Evolutionary conservation across 1,140 invertebrate species (phyloP).

Genomic region (roundworm (Caenorhabditis elegans)): WBcel235 BX284602.5:9088501-9089000

Average conservation of each 20-base stretch:
- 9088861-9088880: not conserved
- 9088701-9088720: not conserved
- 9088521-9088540: not conserved
- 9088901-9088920: conserved; percentile 8
- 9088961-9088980: not conserved
- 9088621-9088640: not conserved
- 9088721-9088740: too few relatives aligned
- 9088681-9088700: not conserved
- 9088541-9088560: conserved; percentile 10
- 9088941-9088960: not conserved
- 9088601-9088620: not conserved
- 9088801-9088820: conserved; percentile 21
- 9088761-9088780: not conserved
- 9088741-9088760: not conserved
- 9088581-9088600: not conserved
- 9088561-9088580: conserved; percentile 17
- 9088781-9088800: conserved; percentile 14
- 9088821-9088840: conserved; percentile 21
- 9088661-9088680: conserved; percentile 21
- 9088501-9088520: not conserved
- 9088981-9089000: conserved; percentile 24
- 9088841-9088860: not conserved
- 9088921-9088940: not conserved
- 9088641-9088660: not conserved
- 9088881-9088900: not conserved